Base-by-base conservation (phyloP, 2,888 invertebrate species). In the Mimumesa dahlbomi region DNA sequence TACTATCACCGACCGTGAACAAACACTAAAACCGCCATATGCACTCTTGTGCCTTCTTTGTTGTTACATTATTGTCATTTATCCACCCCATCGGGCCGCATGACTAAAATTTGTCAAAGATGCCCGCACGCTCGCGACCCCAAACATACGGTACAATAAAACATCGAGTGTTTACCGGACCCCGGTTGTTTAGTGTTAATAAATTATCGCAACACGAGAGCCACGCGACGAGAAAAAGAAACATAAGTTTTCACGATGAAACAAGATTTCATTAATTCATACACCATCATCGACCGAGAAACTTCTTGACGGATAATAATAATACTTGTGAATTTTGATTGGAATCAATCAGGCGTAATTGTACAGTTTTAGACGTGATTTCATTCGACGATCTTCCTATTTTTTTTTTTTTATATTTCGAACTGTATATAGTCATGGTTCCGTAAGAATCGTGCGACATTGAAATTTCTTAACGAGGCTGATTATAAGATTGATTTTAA, bases 21-120 rank as follows among this genome's bases (percentile, higher is more conserved):
- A 80, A 79, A 80, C 73, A 79, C 38, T 52, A 64, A 50, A 58
- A 67, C 67, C 68, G 68, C 73, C 79, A 77, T 80, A 79, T 75
- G 80, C 65, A 73, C 73, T 70, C 75, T 69, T 59, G 61, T 61
- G 56, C 45, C 42, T 50, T 52, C 65, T 77, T 71, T 73, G 77
- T 72, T 50, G 72, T 9, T 43, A 57, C 57, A 64, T 82, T 73
- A 72, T 64, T 48, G 73, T 70, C 78, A 68, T 76, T 76, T 71
- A 69, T 72, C 65, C 57, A 59, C 57, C 64, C 70, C 48, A 46
- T 52, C 29, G 14, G 36, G 71, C 65, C 71, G 72, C 71, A 71
- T 70, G 71, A 70, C 71, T 19, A 25, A 72, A 71, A 72, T 70
- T 72, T 72, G 46, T 56, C 59, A 11, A 19, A 1, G 48, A 42